Conservation (phyloP, 1,140 invertebrate species). For the Melitaea cinxia region DNA sequence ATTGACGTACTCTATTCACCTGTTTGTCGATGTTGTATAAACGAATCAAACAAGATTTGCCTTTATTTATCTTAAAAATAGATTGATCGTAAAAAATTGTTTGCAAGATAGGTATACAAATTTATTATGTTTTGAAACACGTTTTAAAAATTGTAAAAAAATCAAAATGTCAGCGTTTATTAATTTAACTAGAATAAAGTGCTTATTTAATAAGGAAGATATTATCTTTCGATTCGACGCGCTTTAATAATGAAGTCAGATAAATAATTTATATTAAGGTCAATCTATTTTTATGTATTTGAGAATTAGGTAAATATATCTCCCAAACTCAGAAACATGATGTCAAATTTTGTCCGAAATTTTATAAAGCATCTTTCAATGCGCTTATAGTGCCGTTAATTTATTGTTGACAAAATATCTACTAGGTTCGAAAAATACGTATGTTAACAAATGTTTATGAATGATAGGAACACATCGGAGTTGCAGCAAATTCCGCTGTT, state of each 20-base stretch:
- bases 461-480: conserved; percentile 17
- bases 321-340: neutral
- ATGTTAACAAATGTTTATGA: conserved; percentile 16
- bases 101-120: neutral
- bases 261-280: conserved; percentile 38
- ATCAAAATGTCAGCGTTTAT: conserved; percentile 25
- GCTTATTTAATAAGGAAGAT: conserved; percentile 20
- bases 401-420: neutral
- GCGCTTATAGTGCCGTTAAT: neutral
- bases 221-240: conserved; percentile 24
- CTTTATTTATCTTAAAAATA: conserved; percentile 19
- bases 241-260: conserved; percentile 29
- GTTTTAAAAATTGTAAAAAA: conserved; percentile 4
- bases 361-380: neutral
- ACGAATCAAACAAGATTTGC: conserved; percentile 7
- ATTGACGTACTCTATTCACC: conserved; percentile 61
- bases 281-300: conserved; percentile 12
- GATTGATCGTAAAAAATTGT: neutral
- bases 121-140: neutral
- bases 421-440: conserved; percentile 2
- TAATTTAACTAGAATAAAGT: conserved; percentile 18
- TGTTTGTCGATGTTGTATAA: conserved; percentile 35
- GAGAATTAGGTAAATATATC: neutral
- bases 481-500: conserved; percentile 31
- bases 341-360: neutral